Evolutionary conservation across 2,888 invertebrate genomes (phyloP), one percentile per base, ranked within the genome.

Genomic region (Drosophila mayaguana): DNA sequence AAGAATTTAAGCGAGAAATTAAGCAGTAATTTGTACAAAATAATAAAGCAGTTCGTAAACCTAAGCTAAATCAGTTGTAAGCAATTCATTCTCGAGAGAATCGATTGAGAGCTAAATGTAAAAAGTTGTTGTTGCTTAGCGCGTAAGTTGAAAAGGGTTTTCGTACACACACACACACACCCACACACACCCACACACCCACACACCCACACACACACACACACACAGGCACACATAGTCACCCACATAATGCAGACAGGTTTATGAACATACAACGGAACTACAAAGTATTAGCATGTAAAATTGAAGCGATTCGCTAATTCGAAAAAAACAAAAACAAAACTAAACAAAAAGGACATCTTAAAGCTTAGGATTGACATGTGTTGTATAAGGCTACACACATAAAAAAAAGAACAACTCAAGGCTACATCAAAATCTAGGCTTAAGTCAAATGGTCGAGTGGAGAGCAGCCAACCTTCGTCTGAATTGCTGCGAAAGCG

Each of bases 261-360:
- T 66, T 56, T 65, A 65, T 61, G 59, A 56, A 67, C 51, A 69
- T 63, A 79, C 78, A 87, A 72, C 83, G 90, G 90, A 80, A 91
- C 90, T 83, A 90, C 89, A 88, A 89, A 91, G 85, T 91, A 89
- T 90, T 91, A 90, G 89, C 70, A 75, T 84, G 78, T 79, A 88
- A 82, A 84, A 61, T 73, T 73, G 54, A 67, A 68, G 74, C 43
- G 48, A 61, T 61, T 53, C 54, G 25, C 46, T 40, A 22, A 36
- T 20, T 50, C 18, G 43, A 22, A 28, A 64, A 64, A 46, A n/a
- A n/a, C n/a, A n/a, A n/a, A n/a, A n/a, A n/a, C n/a, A 43, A 48
- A 38, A 5, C 12, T 5, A 32, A 9, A 34, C 20, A 32, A n/a
- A n/a, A 28, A 28, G 22, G 16, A 25, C 7, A 42, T 56, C 60